Conservation (phyloP, 2,888 invertebrate species). For the Nyleta sp. region DNA sequence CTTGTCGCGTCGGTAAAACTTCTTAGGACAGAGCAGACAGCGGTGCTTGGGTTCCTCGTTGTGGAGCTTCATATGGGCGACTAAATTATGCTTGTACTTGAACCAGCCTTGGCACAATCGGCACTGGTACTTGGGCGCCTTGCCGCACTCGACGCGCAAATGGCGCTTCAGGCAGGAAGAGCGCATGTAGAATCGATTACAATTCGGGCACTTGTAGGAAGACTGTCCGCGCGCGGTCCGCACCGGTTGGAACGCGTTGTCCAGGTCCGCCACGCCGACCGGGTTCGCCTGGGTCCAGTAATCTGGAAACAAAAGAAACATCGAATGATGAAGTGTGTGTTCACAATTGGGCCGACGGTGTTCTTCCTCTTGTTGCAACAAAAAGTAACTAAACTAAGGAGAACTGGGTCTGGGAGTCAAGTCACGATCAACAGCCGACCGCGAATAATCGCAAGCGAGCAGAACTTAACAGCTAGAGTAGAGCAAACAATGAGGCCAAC, state of each 20-base stretch:
- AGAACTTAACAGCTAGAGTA: conserved; percentile 24
- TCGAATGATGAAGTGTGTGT: conserved; percentile 60
- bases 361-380: conserved; percentile 18
- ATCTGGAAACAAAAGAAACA: conserved; percentile 73
- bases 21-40: conserved; percentile 74
- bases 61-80: conserved; percentile 77
- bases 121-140: conserved; percentile 81
- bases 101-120: conserved; percentile 79
- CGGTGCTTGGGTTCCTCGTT: conserved; percentile 75
- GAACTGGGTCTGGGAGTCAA: conserved; percentile 1
- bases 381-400: conserved; percentile 38
- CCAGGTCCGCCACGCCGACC: conserved; percentile 19
- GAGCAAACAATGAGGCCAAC: conserved; percentile 29
- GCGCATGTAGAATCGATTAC: conserved; percentile 80
- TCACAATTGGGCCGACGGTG: conserved; percentile 7
- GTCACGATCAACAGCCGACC: background rate
- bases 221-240: conserved; percentile 72
- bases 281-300: conserved; percentile 66
- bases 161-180: conserved; percentile 77
- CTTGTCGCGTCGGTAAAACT: conserved; percentile 77
- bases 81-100: conserved; percentile 78
- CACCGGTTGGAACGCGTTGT: conserved; percentile 68
- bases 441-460: background rate
- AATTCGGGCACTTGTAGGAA: conserved; percentile 85
- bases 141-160: conserved; percentile 80